phyloP scores from a whole-genome alignment of 2,888 invertebrate species.

The Ptilodon capucinus region DNA sequence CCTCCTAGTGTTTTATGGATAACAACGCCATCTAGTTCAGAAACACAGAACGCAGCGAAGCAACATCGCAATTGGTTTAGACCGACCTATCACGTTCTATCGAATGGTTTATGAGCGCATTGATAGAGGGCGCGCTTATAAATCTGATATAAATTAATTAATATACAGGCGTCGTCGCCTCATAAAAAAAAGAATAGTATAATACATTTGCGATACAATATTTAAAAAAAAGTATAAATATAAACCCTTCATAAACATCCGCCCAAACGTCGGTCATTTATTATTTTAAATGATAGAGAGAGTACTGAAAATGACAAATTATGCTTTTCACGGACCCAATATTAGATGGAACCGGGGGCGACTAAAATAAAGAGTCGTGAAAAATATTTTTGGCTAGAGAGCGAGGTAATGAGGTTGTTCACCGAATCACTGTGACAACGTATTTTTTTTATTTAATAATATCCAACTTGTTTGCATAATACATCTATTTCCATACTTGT shows the following conservation, averaged over 20 bases:
- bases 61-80: background rate
- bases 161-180: too few relatives aligned
- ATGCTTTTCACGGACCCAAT: constrained; percentile 51
- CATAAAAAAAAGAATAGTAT: too few relatives aligned
- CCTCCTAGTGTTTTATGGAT: too few relatives aligned
- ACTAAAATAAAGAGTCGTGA: constrained; percentile 60
- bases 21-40: background rate
- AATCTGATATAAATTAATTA: background rate
- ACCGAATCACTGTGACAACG: constrained; percentile 37
- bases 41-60: background rate
- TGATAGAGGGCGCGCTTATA: constrained; percentile 24
- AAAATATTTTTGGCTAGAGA: constrained; percentile 55
- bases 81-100: background rate
- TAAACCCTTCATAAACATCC: constrained; percentile 2
- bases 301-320: constrained; percentile 51
- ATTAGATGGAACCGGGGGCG: constrained; percentile 47
- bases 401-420: constrained; percentile 65
- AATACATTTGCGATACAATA: too few relatives aligned
- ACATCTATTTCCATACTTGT: background rate
- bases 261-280: constrained; percentile 15
- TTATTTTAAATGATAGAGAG: constrained; percentile 16
- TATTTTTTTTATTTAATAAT: background rate
- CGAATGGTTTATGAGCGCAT: constrained; percentile 2
- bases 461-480: background rate
- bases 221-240: constrained; percentile 2